These are phyloP conservation scores for Meloe dianella DNA, from an alignment of 2,888 invertebrate genomes.

Conservation along the genomic window DNA sequence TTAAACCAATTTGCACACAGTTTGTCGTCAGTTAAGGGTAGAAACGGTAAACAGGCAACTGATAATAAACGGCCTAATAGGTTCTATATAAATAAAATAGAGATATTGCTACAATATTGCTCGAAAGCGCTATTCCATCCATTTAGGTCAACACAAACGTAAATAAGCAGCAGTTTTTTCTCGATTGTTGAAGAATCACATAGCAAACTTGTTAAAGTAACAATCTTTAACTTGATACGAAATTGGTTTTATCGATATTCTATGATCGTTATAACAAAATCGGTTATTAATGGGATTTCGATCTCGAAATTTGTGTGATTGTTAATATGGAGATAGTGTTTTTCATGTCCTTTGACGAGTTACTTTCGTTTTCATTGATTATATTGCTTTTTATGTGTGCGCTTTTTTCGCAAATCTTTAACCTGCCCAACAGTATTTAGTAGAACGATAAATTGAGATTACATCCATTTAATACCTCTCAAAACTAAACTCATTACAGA, in stretches of 20 bases:
- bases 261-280: not conserved
- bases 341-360: too few species aligned
- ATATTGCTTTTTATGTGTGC: too few species aligned
- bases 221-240: not conserved
- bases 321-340: too few species aligned
- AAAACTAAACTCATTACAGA: constrained; percentile 45
- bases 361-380: too few species aligned
- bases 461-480: constrained; percentile 30
- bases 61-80: not conserved
- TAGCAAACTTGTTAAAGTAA: not conserved
- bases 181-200: not conserved
- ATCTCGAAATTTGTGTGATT: too few species aligned
- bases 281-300: not conserved
- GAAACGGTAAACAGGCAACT: not conserved
- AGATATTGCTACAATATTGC: not conserved
- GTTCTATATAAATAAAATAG: not conserved
- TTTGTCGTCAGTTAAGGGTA: too few species aligned
- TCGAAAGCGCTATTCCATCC: not conserved
- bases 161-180: not conserved
- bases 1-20: not conserved
- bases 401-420: too few species aligned
- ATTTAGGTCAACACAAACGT: not conserved
- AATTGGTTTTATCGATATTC: not conserved
- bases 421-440: not conserved
- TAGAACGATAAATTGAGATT: constrained; percentile 23